Evolutionary conservation across 2,888 invertebrate species (phyloP).

Genomic region (Synanthedon formicaeformis): DNA sequence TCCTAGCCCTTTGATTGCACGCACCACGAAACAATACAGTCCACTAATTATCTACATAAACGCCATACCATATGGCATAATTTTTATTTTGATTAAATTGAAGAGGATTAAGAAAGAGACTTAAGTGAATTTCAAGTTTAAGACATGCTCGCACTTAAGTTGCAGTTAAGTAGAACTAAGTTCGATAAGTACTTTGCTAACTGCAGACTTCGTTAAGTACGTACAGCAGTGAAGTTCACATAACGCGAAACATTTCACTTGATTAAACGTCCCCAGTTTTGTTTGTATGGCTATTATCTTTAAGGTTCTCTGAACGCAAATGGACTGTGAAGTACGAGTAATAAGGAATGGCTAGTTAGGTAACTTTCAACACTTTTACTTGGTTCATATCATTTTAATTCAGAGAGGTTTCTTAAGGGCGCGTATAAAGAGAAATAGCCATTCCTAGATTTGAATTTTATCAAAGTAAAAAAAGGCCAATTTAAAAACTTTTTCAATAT

Average conservation of each 20-base stretch:
- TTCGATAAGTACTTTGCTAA: background rate
- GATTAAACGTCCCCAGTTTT: background rate
- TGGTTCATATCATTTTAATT: no score
- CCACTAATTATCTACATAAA: no score
- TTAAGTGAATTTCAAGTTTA: background rate
- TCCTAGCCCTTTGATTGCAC: no score
- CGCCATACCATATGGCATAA: no score
- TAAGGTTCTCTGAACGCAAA: background rate
- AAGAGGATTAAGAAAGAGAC: background rate
- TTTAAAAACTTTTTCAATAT: no score
- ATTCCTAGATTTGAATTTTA: no score
- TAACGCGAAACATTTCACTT: background rate
- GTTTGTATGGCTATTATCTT: background rate
- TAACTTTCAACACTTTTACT: background rate
- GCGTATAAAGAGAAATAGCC: no score
- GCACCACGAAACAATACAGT: no score
- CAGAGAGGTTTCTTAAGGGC: no score
- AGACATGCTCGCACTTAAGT: background rate
- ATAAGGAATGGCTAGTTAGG: background rate
- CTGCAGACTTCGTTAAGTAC: background rate
- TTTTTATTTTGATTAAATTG: background rate
- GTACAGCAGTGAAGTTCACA: background rate
- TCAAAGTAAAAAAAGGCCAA: no score
- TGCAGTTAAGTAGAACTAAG: background rate
- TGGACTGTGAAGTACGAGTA: background rate